These are phyloP conservation scores for Cyprinodon brontotheroides DNA, from an alignment of 2,113 vertebrate species.

Conservation along the genomic window DNA sequence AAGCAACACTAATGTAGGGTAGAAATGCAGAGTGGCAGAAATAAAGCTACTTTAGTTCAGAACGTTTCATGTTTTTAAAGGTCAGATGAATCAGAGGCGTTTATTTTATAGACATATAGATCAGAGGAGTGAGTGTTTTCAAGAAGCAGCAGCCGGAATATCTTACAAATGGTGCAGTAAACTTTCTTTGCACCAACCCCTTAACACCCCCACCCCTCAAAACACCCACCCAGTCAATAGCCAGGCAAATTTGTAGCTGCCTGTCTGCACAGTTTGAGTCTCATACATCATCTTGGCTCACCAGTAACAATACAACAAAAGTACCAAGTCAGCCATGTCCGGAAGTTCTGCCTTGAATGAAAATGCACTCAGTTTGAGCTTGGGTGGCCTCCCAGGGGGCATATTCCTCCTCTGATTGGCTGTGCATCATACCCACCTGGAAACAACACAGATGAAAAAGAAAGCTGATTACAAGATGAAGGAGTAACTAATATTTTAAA, in stretches of 20 bases:
- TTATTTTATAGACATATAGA: slow-evolving; percentile 41
- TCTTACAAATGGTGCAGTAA: too few species aligned
- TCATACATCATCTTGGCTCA: slow-evolving; percentile 79
- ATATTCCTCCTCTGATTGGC: slow-evolving; percentile 31
- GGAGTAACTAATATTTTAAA: background rate
- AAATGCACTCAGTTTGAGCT: slow-evolving; percentile 32
- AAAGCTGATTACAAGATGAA: background rate
- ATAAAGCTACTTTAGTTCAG: slow-evolving; percentile 9
- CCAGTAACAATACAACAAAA: slow-evolving; percentile 50
- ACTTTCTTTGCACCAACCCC: slow-evolving; percentile 42
- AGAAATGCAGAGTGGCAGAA: background rate
- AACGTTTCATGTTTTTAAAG: slow-evolving; percentile 52
- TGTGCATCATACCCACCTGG: background rate
- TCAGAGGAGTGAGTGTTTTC: slow-evolving; percentile 49
- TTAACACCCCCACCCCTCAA: too few species aligned
- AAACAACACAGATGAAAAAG: background rate
- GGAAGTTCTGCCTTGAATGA: slow-evolving; percentile 49
- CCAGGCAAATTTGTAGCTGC: slow-evolving; percentile 80
- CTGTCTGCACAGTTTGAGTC: slow-evolving; percentile 76
- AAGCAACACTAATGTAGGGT: background rate
- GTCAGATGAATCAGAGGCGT: slow-evolving; percentile 28
- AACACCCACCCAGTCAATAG: slow-evolving; percentile 63
- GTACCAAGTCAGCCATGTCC: slow-evolving; percentile 61
- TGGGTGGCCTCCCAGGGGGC: slow-evolving; percentile 37
- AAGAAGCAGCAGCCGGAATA: slow-evolving; percentile 61